Evolutionary conservation across 2,113 vertebrate genomes (phyloP), one percentile per base, ranked within the genome.

Genomic region (Cygnus atratus): DNA sequence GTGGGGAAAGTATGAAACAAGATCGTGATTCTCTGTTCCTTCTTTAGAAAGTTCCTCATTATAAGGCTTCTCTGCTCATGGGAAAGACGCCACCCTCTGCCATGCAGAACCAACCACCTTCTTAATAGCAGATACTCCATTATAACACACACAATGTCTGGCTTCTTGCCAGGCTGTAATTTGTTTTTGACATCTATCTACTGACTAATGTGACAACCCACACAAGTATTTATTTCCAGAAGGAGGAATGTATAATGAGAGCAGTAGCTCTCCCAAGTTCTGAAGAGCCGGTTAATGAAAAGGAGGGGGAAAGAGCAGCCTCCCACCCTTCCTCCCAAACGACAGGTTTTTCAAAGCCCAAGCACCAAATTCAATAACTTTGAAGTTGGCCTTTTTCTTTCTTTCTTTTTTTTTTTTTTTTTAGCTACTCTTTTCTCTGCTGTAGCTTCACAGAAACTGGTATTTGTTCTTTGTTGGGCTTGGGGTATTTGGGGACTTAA

Each of bases 221-320:
- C 94, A 96, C 94, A 95, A 89, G 92, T 93, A 93, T 95, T 97
- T 96, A 96, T 96, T 96, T 97, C 96, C 94, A 97, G 91, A 88
- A 96, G 90, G 95, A 96, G 90, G 95, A 94, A 95, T 96, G 86
- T 62, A 63, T 94, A 96, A 96, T 96, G 86, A 96, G 80, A 92
- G 70, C 80, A 55, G 93, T 28, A 93, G 88, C 83, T 97, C 79
- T 90, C 92, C 90, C 74, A 93, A 91, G 39, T 95, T 95, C 93
- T 94, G 86, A 93, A 78, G 67, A 91, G 66, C 48, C 13, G 1
- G 72, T 94, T 93, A 96, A 94, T 92, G 88, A 95, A 93, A 96
- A 90, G 66, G 92, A 92, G 92, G 62, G 90, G 88, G 84, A 79
- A 88, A 91, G 81, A 87, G 86, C 90, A 93, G 66, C 84, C 73